phyloP scores from a whole-genome alignment of 2,113 vertebrate genomes.

The Clarias gariepinus region DNA sequence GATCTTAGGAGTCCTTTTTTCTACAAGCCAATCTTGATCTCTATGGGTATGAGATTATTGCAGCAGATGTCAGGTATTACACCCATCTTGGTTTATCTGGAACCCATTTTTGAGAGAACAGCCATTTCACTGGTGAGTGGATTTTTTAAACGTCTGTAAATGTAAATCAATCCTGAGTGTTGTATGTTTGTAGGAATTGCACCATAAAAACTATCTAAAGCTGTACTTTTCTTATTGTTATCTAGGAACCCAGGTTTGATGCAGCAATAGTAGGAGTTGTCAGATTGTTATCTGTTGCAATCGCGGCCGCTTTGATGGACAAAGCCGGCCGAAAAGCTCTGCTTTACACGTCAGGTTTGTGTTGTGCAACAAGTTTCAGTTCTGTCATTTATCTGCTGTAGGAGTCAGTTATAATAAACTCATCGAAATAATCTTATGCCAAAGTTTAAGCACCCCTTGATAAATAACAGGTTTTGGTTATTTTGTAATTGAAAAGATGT shows the following conservation, averaged over 20 bases:
- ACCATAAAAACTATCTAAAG: neutral
- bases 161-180: neutral
- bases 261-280: slow-evolving; percentile 85
- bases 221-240: slow-evolving; percentile 32
- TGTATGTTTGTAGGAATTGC: too few species aligned
- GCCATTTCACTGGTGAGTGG: slow-evolving; percentile 76
- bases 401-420: neutral
- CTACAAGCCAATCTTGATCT: slow-evolving; percentile 83
- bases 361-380: neutral
- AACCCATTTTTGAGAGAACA: slow-evolving; percentile 83
- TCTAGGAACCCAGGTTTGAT: slow-evolving; percentile 71
- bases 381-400: neutral
- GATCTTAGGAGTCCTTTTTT: slow-evolving; percentile 76
- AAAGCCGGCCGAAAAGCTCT: slow-evolving; percentile 88
- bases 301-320: slow-evolving; percentile 86
- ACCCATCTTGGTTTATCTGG: slow-evolving; percentile 86
- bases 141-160: neutral
- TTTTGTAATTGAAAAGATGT: too few species aligned
- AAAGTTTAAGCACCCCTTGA: too few species aligned
- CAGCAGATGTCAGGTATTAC: slow-evolving; percentile 94
- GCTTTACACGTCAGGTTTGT: slow-evolving; percentile 82
- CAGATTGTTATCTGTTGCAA: slow-evolving; percentile 78
- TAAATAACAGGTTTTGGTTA: too few species aligned
- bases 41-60: slow-evolving; percentile 86
- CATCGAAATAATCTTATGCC: neutral